phyloP scores from a whole-genome alignment of 2,888 invertebrate species.

The Eupithecia inturbata region DNA sequence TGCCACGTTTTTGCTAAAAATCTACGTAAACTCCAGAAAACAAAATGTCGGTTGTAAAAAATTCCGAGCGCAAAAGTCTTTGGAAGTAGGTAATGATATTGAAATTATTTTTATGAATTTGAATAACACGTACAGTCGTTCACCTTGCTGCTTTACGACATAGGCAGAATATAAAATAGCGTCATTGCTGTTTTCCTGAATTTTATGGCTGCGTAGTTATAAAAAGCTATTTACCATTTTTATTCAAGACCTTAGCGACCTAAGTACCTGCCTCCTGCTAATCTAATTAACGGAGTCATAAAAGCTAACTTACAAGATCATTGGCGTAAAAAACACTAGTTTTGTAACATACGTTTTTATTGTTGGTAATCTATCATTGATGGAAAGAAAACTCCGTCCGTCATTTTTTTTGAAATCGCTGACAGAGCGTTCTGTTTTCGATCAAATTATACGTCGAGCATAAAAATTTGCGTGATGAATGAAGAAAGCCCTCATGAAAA shows the following conservation, averaged over 20 bases:
- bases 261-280: not conserved
- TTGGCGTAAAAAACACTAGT: not conserved
- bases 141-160: slow-evolving; percentile 41
- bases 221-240: slow-evolving; percentile 15
- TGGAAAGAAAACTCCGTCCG: slow-evolving; percentile 48
- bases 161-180: slow-evolving; percentile 41
- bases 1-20: slow-evolving; percentile 1
- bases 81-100: slow-evolving; percentile 23
- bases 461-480: slow-evolving; percentile 59
- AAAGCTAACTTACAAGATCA: not conserved
- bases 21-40: not conserved
- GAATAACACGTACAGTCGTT: slow-evolving; percentile 34
- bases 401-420: slow-evolving; percentile 64
- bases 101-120: slow-evolving; percentile 33
- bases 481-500: slow-evolving; percentile 56
- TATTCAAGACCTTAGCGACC: slow-evolving; percentile 9
- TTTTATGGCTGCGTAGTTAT: slow-evolving; percentile 14
- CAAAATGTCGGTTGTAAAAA: slow-evolving; percentile 8
- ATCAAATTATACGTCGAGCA: slow-evolving; percentile 76
- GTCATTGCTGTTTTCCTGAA: slow-evolving; percentile 38
- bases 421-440: slow-evolving; percentile 71
- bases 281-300: not conserved
- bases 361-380: slow-evolving; percentile 37
- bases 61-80: slow-evolving; percentile 20
- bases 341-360: slow-evolving; percentile 5